phyloP scores from a whole-genome alignment of 2,888 invertebrate species.

The Meteorus colon region DNA sequence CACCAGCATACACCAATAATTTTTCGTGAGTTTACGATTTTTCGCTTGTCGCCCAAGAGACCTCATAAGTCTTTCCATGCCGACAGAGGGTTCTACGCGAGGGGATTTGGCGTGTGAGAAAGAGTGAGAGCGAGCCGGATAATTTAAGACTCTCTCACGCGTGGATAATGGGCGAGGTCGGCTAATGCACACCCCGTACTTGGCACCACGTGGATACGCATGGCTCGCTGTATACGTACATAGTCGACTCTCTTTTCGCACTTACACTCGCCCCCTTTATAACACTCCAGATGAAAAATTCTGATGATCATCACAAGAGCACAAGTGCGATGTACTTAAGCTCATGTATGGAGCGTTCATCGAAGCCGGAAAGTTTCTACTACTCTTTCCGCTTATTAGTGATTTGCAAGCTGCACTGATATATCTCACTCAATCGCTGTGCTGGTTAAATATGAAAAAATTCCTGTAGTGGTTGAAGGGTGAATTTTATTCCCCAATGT shows the following conservation, averaged over 20 bases:
- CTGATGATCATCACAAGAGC: conserved; percentile 3
- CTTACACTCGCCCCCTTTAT: conserved; percentile 51
- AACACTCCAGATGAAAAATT: conserved; percentile 40
- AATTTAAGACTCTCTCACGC: conserved; percentile 72
- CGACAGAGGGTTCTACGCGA: conserved; percentile 52
- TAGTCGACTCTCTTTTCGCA: conserved; percentile 46
- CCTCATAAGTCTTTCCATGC: conserved; percentile 71
- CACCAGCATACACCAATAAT: conserved; percentile 16
- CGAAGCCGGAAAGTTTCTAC: conserved; percentile 3
- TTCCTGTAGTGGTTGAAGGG: not conserved
- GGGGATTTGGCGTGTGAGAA: conserved; percentile 25
- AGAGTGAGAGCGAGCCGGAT: conserved; percentile 61
- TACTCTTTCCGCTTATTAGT: not conserved
- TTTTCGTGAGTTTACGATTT: conserved; percentile 17
- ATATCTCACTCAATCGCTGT: not conserved
- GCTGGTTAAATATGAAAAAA: not conserved
- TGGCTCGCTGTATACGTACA: conserved; percentile 52
- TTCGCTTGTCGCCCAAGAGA: conserved; percentile 47
- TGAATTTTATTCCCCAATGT: not conserved
- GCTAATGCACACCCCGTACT: conserved; percentile 70
- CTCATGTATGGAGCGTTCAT: conserved; percentile 26
- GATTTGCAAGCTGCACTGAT: not conserved
- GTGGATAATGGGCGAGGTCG: conserved; percentile 70
- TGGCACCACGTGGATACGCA: conserved; percentile 67
- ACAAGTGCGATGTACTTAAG: not conserved